Evolutionary conservation across 2,113 vertebrate species (phyloP).

Genomic region (Cyanoderma ruficeps): DNA sequence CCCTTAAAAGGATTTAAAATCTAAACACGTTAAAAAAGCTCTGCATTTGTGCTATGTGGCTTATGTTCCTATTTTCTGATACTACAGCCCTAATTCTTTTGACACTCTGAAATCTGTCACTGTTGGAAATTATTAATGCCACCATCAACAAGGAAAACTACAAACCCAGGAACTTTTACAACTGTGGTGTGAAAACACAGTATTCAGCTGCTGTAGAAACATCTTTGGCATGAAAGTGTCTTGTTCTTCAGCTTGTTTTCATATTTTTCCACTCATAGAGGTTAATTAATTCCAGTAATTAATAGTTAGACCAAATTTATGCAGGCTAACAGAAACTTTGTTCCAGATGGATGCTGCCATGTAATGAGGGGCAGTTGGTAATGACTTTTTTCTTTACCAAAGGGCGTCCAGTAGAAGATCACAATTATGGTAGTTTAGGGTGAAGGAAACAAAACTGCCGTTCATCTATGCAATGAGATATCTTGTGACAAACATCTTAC

Average conservation of each 20-base stretch:
- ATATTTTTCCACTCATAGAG: neutral
- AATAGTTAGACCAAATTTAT: neutral
- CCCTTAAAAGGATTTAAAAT: slow-evolving; percentile 49
- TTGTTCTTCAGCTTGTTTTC: neutral
- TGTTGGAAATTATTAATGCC: slow-evolving; percentile 15
- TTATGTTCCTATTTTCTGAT: slow-evolving; percentile 23
- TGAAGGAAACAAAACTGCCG: neutral
- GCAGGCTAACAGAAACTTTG: neutral
- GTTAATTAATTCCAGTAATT: slow-evolving; percentile 15
- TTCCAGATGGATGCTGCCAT: neutral
- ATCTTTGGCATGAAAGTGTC: neutral
- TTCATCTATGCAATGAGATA: neutral
- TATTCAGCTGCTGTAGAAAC: neutral
- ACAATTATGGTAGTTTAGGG: neutral
- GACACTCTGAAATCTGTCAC: neutral
- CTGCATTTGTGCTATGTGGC: neutral
- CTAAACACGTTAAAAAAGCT: slow-evolving; percentile 20
- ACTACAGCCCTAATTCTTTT: slow-evolving; percentile 24
- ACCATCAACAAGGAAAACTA: neutral
- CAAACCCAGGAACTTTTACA: neutral
- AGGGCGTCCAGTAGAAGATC: neutral
- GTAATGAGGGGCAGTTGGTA: neutral
- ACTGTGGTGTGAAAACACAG: neutral
- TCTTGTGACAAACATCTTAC: neutral
- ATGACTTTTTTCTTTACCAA: neutral